Evolutionary conservation across 2,888 invertebrate genomes (phyloP).

Genomic region (Phyllotreta cruciferae): DNA sequence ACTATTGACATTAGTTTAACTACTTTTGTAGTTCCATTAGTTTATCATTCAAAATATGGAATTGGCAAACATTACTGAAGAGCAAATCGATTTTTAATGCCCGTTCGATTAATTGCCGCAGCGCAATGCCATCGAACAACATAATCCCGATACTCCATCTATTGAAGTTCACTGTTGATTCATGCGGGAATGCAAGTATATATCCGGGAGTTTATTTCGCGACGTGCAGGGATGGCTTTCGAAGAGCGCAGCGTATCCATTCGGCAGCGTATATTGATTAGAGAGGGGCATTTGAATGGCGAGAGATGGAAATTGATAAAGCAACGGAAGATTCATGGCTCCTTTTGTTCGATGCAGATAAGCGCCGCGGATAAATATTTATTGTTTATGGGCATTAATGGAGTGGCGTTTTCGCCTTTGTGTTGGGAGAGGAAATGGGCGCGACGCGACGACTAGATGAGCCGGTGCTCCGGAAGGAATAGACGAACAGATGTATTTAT

Average conservation of each 20-base stretch:
- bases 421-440: neutral
- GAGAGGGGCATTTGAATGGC: slow-evolving; percentile 11
- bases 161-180: neutral
- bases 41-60: too few species aligned
- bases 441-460: neutral
- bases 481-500: slow-evolving; percentile 20
- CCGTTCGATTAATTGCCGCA: too few species aligned
- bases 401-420: slow-evolving; percentile 20
- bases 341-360: slow-evolving; percentile 20
- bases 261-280: slow-evolving; percentile 19
- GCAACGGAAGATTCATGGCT: slow-evolving; percentile 24
- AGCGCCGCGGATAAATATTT: slow-evolving; percentile 22
- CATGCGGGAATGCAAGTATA: neutral
- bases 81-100: too few species aligned
- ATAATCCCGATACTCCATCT: too few species aligned
- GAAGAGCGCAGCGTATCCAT: neutral
- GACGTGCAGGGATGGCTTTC: slow-evolving; percentile 6
- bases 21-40: too few species aligned
- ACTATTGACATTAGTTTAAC: too few species aligned
- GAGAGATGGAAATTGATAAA: slow-evolving; percentile 25
- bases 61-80: too few species aligned
- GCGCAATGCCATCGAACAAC: too few species aligned
- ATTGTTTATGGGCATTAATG: slow-evolving; percentile 25
- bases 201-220: neutral
- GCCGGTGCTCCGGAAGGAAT: slow-evolving; percentile 2